Evolutionary conservation across 2,888 invertebrate species (phyloP), one percentile per base, ranked within the genome.

Genomic region (Melitaea athalia): DNA sequence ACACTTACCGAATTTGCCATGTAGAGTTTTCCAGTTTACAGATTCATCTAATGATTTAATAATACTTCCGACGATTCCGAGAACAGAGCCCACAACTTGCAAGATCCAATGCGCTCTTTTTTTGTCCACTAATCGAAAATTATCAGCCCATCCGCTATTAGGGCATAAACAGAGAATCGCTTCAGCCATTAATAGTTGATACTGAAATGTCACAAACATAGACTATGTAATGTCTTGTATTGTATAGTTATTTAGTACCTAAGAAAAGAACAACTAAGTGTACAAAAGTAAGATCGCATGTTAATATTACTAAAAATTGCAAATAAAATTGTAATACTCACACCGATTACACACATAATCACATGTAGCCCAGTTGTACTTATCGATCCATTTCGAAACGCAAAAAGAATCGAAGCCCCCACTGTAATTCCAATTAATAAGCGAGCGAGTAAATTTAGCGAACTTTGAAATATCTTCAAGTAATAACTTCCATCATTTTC

Each of bases 161-260:
- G 45, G 45, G 11, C 7, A 4, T 45, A 45, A 45, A 45, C 45
- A 45, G 14, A 45, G 45, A 45, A 88, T 87, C 8, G 88, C 86
- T 77, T 89, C 76, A 0, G 86, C 84, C 90, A 91, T 92, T 10
- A 91, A 77, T 4, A 91, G 76, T 72, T 91, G 89, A 68, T 88
- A 89, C 91, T 91, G 77, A 66, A 84, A 82, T 38, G 17, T 45
- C 67, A 64, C 14, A 59, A 5, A 63, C 17, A 43, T 11, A 42
- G 2, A 17, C 14, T 42, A 14, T 45, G 11, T 14, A 45, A 14
- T 8, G 11, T 43, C 8, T 43, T 43, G 8, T 14, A 45, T 14
- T 14, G 45, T 45, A 45, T 11, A 14, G 8, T 45, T 45, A 45
- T 14, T 45, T 45, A 45, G 14, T 45, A 14, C 3, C 11, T 11